These are phyloP conservation scores for Malurus elegans DNA, from an alignment of 2,113 vertebrate genomes.

Conservation along the genomic window DNA sequence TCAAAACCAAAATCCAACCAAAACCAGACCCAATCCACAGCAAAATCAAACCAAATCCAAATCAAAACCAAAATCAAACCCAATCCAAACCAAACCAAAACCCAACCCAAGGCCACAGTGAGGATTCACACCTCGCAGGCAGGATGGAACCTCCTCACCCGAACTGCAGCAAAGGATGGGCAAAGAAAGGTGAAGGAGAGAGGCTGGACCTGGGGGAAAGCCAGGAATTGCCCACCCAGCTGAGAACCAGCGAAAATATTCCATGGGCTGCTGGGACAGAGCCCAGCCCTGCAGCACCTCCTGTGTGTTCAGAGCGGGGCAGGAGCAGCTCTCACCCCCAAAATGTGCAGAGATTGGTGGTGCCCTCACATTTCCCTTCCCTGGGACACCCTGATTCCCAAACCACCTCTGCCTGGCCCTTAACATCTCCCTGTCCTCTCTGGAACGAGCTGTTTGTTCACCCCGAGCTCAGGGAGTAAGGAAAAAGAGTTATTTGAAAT, in stretches of 20 bases:
- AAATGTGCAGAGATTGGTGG: not conserved
- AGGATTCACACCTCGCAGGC: too few relatives aligned
- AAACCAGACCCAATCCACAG: too few relatives aligned
- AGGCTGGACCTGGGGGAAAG: not conserved
- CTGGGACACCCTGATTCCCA: not conserved
- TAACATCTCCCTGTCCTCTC: not conserved
- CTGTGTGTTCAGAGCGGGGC: fast-evolving
- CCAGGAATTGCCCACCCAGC: not conserved
- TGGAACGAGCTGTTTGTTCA: not conserved
- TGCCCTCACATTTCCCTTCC: not conserved
- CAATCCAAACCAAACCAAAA: too few relatives aligned
- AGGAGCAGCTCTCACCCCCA: not conserved
- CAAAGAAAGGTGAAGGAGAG: not conserved
- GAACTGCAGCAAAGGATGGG: not conserved
- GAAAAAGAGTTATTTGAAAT: not conserved
- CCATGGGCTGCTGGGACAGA: not conserved
- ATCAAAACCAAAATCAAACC: too few relatives aligned
- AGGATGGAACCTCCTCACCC: not conserved
- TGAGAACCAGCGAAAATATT: not conserved
- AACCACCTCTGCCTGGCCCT: not conserved
- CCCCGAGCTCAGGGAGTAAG: fast-evolving
- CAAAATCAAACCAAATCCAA: too few relatives aligned
- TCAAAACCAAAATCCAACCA: too few relatives aligned
- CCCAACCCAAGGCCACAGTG: not conserved
- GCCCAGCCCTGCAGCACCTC: not conserved